These are phyloP conservation scores for Gallinago nigripennis DNA, from an alignment of 2,797 vertebrate genomes.

Conservation along the genomic window DNA sequence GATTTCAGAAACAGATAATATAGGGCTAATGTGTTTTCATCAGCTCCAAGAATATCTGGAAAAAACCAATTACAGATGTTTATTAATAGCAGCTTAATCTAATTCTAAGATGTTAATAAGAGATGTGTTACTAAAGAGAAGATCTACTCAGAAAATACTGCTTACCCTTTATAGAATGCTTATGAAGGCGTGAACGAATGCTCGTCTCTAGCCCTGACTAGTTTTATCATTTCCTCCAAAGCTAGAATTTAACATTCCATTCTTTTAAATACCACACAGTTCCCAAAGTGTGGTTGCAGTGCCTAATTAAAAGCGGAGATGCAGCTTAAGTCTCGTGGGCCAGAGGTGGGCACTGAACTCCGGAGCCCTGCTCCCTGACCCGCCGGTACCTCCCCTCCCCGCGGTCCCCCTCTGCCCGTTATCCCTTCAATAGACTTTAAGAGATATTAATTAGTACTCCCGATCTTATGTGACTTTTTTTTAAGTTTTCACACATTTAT, in stretches of 20 bases:
- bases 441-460: too few species aligned
- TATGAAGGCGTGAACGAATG: not conserved
- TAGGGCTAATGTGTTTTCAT: not conserved
- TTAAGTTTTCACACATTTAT: too few species aligned
- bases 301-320: not conserved
- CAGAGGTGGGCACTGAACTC: too few species aligned
- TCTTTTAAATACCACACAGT: not conserved
- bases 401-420: not conserved
- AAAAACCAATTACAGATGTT: not conserved
- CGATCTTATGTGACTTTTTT: too few species aligned
- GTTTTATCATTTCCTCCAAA: not conserved
- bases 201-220: not conserved
- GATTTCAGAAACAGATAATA: not conserved
- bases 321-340: not conserved
- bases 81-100: not conserved
- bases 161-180: not conserved
- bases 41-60: not conserved
- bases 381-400: not conserved
- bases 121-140: not conserved
- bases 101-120: not conserved
- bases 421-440: too few species aligned
- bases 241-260: not conserved
- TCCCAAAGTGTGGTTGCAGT: not conserved
- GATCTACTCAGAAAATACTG: not conserved
- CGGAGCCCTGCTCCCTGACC: fast-evolving